These are phyloP conservation scores for Ennomos quercinarius DNA, from an alignment of 2,888 invertebrate species.

Conservation along the genomic window DNA sequence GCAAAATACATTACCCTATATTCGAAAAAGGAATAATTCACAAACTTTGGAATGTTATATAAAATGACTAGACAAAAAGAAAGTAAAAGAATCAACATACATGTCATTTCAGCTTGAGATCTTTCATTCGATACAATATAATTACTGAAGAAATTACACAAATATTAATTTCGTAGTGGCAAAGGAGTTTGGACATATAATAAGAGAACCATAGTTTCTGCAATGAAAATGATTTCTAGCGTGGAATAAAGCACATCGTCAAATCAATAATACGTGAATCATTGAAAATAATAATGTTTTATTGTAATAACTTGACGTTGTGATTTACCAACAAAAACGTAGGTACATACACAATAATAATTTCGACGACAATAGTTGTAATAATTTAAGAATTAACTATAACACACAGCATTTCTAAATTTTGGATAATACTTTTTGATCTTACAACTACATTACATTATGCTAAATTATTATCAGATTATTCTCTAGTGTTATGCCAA, in stretches of 20 bases:
- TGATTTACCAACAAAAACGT: constrained; percentile 48
- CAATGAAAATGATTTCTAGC: constrained; percentile 37
- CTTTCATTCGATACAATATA: constrained; percentile 58
- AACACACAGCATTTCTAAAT: constrained; percentile 82
- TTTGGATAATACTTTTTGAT: constrained; percentile 83
- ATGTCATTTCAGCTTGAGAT: constrained; percentile 66
- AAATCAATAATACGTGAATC: constrained; percentile 46
- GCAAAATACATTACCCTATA: constrained; percentile 80
- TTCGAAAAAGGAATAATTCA: constrained; percentile 67
- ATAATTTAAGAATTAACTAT: constrained; percentile 66
- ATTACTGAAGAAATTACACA: constrained; percentile 47
- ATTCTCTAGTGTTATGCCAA: constrained; percentile 71
- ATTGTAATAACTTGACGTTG: constrained; percentile 48
- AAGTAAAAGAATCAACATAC: constrained; percentile 53
- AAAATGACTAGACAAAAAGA: constrained; percentile 80
- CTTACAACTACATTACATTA: constrained; percentile 74
- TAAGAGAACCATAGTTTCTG: constrained; percentile 42
- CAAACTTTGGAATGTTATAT: constrained; percentile 80
- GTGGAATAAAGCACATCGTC: constrained; percentile 54
- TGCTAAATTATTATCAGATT: constrained; percentile 80
- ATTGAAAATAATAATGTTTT: constrained; percentile 43
- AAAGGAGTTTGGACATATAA: constrained; percentile 49
- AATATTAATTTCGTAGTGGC: constrained; percentile 45
- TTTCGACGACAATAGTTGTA: constrained; percentile 61
- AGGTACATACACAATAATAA: constrained; percentile 40